These are phyloP conservation scores for Cyclina sinensis DNA, from an alignment of 1,140 invertebrate genomes.

Conservation along the genomic window DNA sequence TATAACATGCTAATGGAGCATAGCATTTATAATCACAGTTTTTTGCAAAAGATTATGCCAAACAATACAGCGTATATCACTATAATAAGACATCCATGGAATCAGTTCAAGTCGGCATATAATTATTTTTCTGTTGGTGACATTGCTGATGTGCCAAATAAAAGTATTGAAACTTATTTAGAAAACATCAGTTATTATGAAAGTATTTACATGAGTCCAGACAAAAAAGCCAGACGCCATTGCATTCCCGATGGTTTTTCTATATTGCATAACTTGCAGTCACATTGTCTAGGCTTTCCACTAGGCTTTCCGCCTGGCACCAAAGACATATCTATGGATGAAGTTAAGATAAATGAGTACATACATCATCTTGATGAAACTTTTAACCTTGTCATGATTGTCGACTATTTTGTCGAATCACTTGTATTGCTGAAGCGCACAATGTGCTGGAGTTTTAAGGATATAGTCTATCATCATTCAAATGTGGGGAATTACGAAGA, in stretches of 20 bases:
- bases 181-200: slow-evolving; percentile 80
- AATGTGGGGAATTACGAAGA: slow-evolving; percentile 73
- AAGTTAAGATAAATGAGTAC: slow-evolving; percentile 70
- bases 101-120: slow-evolving; percentile 74
- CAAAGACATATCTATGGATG: slow-evolving; percentile 69
- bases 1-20: slow-evolving; percentile 79
- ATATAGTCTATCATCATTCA: slow-evolving; percentile 77
- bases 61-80: slow-evolving; percentile 73
- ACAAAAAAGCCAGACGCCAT: slow-evolving; percentile 64
- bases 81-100: slow-evolving; percentile 74
- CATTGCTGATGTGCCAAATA: slow-evolving; percentile 64
- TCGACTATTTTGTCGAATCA: slow-evolving; percentile 88
- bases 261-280: slow-evolving; percentile 81
- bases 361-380: slow-evolving; percentile 74
- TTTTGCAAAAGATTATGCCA: slow-evolving; percentile 75
- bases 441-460: slow-evolving; percentile 87
- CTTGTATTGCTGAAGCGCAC: slow-evolving; percentile 87
- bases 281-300: slow-evolving; percentile 82
- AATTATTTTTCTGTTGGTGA: slow-evolving; percentile 72
- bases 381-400: slow-evolving; percentile 88
- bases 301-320: slow-evolving; percentile 79
- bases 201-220: slow-evolving; percentile 75
- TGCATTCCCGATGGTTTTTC: slow-evolving; percentile 84
- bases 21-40: slow-evolving; percentile 72
- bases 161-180: slow-evolving; percentile 74